Evolutionary conservation across 2,888 invertebrate genomes (phyloP), one percentile per base, ranked within the genome.

Genomic region (Hypercompe scribonia): DNA sequence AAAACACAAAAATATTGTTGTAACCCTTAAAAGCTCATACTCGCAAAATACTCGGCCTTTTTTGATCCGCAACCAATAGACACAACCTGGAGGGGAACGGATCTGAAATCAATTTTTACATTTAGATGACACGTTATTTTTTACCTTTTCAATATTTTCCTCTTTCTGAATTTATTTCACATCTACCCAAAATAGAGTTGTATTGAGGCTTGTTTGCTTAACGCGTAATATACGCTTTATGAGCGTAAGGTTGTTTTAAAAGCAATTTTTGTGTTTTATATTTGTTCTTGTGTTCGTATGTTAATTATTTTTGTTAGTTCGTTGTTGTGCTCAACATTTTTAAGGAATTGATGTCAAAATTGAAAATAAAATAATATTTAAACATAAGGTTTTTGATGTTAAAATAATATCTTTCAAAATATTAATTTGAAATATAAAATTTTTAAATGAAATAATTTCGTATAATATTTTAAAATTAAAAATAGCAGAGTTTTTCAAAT

Each of bases 71-170:
- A 74, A 78, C 73, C 72, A 75, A 70, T 61, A 65, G 65, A 73
- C 71, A 66, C 69, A 78, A 73, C 70, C 50, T 58, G 34, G 65
- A 73, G 75, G 75, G 80, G 78, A 73, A 76, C 73, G 74, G 42
- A 77, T 81, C 82, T 83, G 81, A 84, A 88, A 89, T 87, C 85
- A 87, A 87, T 89, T 88, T 88, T 84, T 82, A 86, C 83, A 87
- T 88, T 87, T 82, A 82, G 85, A 86, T 87, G 88, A 88, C 86
- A 83, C 84, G 85, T 83, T 83, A 86, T 86, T 83, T 88, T 87
- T 84, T 83, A 82, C 85, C 86, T 85, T 86, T 88, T 86, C 84
- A 86, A 87, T 88, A 85, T 86, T 83, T 82, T 73, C 81, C 81
- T 84, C 82, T 77, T 61, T 65, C 69, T 76, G 50, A 74, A 80